Evolutionary conservation across 1,140 invertebrate species (phyloP).

Genomic region (Bombus impatiens): DNA sequence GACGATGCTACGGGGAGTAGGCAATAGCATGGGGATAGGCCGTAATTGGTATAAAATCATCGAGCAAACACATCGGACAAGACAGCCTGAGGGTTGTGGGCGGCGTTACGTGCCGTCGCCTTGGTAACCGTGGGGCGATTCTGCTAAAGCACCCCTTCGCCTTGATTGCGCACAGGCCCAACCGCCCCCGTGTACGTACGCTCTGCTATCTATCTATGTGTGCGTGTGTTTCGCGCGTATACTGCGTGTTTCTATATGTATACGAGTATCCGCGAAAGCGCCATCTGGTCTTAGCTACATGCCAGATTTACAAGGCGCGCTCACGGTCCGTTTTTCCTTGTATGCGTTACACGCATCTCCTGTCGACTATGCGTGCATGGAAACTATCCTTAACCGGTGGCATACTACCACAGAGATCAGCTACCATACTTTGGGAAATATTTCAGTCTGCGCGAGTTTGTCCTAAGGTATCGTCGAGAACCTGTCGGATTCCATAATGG

Average conservation of each 20-base stretch:
- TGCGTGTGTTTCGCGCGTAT: background rate
- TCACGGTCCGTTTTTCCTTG: slow-evolving; percentile 5
- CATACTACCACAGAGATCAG: background rate
- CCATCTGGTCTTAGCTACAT: slow-evolving; percentile 32
- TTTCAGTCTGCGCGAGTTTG: background rate
- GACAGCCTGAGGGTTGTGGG: slow-evolving; percentile 80
- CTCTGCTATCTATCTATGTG: background rate
- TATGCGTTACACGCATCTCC: background rate
- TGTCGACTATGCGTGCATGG: background rate
- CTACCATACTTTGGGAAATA: background rate
- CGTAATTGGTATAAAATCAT: slow-evolving; percentile 83
- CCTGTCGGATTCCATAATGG: background rate
- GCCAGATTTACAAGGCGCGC: slow-evolving; percentile 45
- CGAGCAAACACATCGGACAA: slow-evolving; percentile 82
- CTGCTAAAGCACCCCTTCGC: slow-evolving; percentile 76
- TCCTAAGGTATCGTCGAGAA: background rate
- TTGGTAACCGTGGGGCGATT: slow-evolving; percentile 75
- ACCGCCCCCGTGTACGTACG: slow-evolving; percentile 44
- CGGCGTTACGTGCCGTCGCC: slow-evolving; percentile 81
- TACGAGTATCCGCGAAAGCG: slow-evolving; percentile 1
- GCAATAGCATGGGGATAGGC: slow-evolving; percentile 77
- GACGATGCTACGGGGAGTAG: slow-evolving; percentile 63
- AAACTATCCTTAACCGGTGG: slow-evolving; percentile 19
- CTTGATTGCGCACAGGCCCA: slow-evolving; percentile 75
- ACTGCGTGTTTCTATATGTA: background rate